A percentile compares a stretch with the other conserved stretches of the same genome.
These are phyloP conservation scores for Fistularia commersonii DNA, from an alignment of 2,797 vertebrate species.

Conservation along the genomic window DNA sequence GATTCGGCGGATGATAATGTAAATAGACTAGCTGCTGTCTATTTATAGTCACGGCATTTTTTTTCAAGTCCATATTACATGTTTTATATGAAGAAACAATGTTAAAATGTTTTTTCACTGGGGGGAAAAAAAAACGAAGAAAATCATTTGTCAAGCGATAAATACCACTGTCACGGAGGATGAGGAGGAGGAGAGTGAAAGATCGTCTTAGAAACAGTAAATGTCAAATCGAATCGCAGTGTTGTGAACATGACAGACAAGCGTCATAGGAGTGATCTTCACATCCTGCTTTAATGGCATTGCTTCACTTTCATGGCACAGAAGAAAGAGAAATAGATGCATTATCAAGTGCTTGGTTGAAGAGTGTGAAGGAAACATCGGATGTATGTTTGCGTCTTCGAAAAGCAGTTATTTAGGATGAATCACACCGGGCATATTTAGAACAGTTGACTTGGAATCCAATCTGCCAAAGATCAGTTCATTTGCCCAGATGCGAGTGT, in stretches of 20 bases:
- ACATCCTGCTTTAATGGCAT: neutral
- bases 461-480: too few species aligned
- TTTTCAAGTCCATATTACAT: too few species aligned
- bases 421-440: too few species aligned
- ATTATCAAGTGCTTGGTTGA: neutral
- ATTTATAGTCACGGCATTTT: too few species aligned
- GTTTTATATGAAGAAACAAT: too few species aligned
- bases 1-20: too few species aligned
- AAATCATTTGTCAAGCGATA: neutral
- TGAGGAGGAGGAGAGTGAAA: neutral
- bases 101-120: too few species aligned
- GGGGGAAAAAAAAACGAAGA: neutral
- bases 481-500: too few species aligned
- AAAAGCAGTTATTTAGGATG: too few species aligned
- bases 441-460: too few species aligned
- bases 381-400: too few species aligned
- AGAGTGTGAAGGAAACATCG: neutral
- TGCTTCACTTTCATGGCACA: neutral
- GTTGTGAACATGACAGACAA: neutral
- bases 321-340: neutral
- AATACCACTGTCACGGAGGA: conserved; percentile 1
- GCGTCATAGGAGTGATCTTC: neutral
- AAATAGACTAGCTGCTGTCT: too few species aligned
- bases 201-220: neutral
- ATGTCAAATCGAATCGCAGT: neutral